These are phyloP conservation scores for Crotalus helleri DNA, from an alignment of 2,113 vertebrate species.

Conservation along the genomic window DNA sequence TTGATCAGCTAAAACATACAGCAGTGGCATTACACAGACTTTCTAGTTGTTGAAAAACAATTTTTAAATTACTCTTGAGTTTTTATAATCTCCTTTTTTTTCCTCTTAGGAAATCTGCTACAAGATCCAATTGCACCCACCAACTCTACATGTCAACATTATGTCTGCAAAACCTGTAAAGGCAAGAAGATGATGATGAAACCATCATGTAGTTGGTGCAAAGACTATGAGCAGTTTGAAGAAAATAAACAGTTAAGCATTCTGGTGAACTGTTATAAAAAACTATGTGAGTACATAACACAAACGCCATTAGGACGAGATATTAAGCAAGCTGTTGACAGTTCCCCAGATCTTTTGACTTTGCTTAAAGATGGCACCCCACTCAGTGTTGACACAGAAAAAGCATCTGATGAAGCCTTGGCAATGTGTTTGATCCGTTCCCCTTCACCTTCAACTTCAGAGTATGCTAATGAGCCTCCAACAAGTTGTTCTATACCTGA, in stretches of 20 bases:
- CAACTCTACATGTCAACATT: conserved; percentile 92
- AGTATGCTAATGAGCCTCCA: conserved; percentile 67
- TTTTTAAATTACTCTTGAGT: not conserved
- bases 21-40: not conserved
- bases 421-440: conserved; percentile 80
- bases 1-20: not conserved
- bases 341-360: conserved; percentile 86
- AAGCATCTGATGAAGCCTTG: conserved; percentile 72
- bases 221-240: conserved; percentile 92
- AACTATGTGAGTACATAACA: conserved; percentile 90
- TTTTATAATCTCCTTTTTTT: conserved; percentile 45
- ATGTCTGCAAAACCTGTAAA: conserved; percentile 91
- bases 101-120: conserved; percentile 85
- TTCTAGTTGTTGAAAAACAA: fast-evolving
- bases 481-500: conserved; percentile 66
- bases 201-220: conserved; percentile 91
- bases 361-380: conserved; percentile 87
- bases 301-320: conserved; percentile 85
- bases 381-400: conserved; percentile 75
- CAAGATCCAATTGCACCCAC: conserved; percentile 91
- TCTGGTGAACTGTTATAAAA: conserved; percentile 92
- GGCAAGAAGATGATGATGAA: conserved; percentile 95
- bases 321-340: conserved; percentile 82
- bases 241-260: conserved; percentile 93
- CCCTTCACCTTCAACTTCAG: conserved; percentile 80